A percentile compares a stretch with the other conserved stretches of the same genome.
Evolutionary conservation across 2,113 vertebrate species (phyloP).

Genomic region (Chiloscyllium plagiosum): DNA sequence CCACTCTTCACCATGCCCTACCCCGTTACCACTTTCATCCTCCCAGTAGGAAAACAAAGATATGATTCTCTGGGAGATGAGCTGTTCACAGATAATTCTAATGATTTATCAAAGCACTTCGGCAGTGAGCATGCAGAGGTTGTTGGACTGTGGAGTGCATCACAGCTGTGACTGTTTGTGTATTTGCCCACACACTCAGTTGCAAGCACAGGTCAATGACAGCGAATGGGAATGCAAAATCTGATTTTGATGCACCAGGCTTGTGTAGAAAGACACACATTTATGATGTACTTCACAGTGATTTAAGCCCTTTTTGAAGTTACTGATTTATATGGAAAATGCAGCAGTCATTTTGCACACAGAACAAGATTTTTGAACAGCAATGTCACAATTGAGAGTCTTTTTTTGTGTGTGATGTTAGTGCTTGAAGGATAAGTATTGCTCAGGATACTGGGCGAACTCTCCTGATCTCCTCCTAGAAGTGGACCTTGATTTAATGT

Average conservation of each 20-base stretch:
- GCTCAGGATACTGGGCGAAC: neutral
- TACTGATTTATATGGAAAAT: neutral
- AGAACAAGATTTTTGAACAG: neutral
- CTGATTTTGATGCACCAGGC: neutral
- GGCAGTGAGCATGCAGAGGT: neutral
- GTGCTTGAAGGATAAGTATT: neutral
- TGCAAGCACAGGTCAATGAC: neutral
- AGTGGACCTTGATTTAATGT: neutral
- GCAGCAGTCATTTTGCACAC: neutral
- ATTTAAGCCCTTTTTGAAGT: neutral
- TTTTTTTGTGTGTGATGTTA: neutral
- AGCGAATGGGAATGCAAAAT: neutral
- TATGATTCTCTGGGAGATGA: neutral
- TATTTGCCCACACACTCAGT: neutral
- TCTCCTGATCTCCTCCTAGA: neutral
- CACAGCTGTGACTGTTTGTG: neutral
- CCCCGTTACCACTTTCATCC: neutral
- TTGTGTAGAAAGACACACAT: neutral
- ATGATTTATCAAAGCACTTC: neutral
- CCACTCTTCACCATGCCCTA: too few relatives aligned
- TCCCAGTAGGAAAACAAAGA: neutral
- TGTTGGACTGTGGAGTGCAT: neutral
- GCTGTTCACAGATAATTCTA: neutral
- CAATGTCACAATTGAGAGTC: neutral
- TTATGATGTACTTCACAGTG: neutral